Evolutionary conservation across 2,888 invertebrate genomes (phyloP).

Genomic region (Acronicta aceris): DNA sequence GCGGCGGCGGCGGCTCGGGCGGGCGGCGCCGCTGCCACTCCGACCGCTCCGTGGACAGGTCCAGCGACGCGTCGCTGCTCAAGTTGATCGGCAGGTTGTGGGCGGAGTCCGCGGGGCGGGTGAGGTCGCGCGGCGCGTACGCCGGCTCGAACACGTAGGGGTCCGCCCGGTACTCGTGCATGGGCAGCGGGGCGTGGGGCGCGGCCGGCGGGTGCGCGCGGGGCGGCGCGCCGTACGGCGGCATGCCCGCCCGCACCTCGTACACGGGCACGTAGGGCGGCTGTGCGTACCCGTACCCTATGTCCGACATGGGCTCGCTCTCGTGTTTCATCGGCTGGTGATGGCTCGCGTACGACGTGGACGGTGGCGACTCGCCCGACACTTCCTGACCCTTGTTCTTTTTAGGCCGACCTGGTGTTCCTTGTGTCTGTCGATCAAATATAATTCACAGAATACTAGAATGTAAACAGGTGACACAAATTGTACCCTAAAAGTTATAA

Average conservation of each 20-base stretch:
- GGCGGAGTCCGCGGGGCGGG: slow-evolving; percentile 70
- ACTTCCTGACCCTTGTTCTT: slow-evolving; percentile 80
- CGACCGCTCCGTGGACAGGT: slow-evolving; percentile 80
- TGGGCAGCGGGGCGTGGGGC: slow-evolving; percentile 58
- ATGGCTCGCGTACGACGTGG: slow-evolving; percentile 75
- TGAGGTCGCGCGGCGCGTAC: slow-evolving; percentile 71
- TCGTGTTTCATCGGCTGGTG: slow-evolving; percentile 77
- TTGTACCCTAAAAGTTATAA: not conserved
- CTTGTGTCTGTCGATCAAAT: slow-evolving; percentile 70
- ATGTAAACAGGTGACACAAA: not conserved
- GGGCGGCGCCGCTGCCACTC: slow-evolving; percentile 81
- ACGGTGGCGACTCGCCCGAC: slow-evolving; percentile 76
- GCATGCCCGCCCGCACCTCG: slow-evolving; percentile 65
- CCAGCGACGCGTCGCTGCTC: slow-evolving; percentile 84
- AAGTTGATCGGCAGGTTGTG: slow-evolving; percentile 86
- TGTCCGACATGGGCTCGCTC: slow-evolving; percentile 66
- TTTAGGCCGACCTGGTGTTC: slow-evolving; percentile 82
- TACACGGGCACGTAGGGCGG: slow-evolving; percentile 69
- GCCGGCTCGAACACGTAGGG: slow-evolving; percentile 61
- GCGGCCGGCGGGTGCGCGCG: slow-evolving; percentile 64
- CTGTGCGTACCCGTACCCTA: slow-evolving; percentile 71
- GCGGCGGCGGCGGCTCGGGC: slow-evolving; percentile 69
- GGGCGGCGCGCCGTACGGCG: slow-evolving; percentile 66
- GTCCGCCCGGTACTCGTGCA: slow-evolving; percentile 68
- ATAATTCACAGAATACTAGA: slow-evolving; percentile 5